Conservation (phyloP, 2,888 invertebrate species). For the Trypoxylon attenuatum region DNA sequence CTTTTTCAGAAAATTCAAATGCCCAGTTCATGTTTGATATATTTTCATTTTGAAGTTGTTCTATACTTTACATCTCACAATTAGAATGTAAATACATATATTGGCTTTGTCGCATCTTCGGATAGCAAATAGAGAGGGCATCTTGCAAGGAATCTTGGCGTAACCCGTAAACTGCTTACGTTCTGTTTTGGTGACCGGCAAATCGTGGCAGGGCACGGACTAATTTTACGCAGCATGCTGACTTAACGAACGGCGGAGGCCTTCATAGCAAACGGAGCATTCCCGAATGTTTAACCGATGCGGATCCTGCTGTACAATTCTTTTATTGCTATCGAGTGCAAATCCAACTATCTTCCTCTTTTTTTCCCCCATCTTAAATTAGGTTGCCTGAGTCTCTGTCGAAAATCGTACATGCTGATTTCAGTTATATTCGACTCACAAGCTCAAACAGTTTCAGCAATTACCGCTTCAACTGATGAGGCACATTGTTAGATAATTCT, state of each 20-base stretch:
- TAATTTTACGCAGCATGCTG: slow-evolving; percentile 46
- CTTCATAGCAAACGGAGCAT: slow-evolving; percentile 66
- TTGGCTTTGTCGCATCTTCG: too few species aligned
- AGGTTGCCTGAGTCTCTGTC: not conserved
- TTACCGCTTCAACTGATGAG: too few species aligned
- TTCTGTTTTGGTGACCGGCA: not conserved
- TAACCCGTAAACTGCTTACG: not conserved
- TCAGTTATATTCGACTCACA: too few species aligned
- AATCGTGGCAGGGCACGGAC: slow-evolving; percentile 8
- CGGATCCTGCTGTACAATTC: slow-evolving; percentile 23
- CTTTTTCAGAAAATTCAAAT: too few species aligned
- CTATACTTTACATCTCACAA: too few species aligned
- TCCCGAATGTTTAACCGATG: slow-evolving; percentile 33
- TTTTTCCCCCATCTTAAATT: not conserved
- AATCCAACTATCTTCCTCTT: slow-evolving; percentile 12
- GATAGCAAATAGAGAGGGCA: too few species aligned
- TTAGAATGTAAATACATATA: too few species aligned
- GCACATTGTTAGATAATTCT: too few species aligned
- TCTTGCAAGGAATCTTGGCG: not conserved
- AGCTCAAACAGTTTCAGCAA: too few species aligned
- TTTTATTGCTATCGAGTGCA: slow-evolving; percentile 26
- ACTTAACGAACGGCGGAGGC: slow-evolving; percentile 57
- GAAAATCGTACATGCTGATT: too few species aligned
- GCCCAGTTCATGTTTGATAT: too few species aligned
- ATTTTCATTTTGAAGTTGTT: too few species aligned